phyloP scores from a whole-genome alignment of 2,113 vertebrate genomes.

The Megaceryle maxima region DNA sequence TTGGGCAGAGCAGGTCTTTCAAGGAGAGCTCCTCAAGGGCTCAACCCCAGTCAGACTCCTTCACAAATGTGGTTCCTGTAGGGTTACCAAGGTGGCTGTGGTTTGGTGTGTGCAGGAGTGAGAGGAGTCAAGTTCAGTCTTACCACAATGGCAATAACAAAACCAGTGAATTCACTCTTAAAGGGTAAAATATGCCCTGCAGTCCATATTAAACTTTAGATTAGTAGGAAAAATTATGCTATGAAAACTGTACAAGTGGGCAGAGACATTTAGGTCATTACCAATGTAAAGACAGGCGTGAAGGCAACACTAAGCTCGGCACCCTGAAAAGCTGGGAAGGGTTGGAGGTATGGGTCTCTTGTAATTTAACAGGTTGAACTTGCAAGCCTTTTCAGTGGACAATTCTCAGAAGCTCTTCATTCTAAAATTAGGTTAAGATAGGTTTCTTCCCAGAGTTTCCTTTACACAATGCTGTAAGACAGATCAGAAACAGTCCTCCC shows the following conservation, averaged over 20 bases:
- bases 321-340: neutral
- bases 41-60: neutral
- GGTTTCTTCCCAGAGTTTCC: neutral
- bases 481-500: neutral
- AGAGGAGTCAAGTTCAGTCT: neutral
- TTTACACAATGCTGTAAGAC: accelerated
- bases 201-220: accelerated
- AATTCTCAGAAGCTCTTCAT: neutral
- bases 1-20: neutral
- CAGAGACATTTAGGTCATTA: neutral
- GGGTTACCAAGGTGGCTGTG: neutral
- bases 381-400: neutral
- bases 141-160: neutral
- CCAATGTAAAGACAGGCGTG: neutral
- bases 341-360: neutral
- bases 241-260: accelerated
- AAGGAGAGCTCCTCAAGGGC: neutral
- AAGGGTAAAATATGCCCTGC: neutral
- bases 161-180: neutral
- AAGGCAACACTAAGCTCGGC: neutral
- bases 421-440: neutral
- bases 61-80: neutral
- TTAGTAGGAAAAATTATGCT: neutral
- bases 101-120: neutral
- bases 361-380: neutral